Conservation (phyloP, 2,797 vertebrate species). For the Myoxocephalus aenaeus region DNA sequence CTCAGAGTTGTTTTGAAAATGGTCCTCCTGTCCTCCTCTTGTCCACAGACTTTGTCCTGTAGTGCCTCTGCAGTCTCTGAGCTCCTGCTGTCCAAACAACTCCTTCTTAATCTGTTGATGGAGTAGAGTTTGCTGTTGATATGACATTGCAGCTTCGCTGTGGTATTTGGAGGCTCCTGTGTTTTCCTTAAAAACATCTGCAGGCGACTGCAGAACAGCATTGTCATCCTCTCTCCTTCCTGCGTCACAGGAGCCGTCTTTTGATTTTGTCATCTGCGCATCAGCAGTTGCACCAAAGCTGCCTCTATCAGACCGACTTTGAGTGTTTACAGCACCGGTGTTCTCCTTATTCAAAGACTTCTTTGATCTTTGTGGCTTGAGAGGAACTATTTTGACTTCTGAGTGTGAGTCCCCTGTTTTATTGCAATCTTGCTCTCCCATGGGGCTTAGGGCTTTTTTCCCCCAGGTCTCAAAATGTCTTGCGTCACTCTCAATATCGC, state of each 20-base stretch:
- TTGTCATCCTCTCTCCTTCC: conserved; percentile 49
- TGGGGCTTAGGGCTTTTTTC: conserved; percentile 56
- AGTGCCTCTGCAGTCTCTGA: conserved; percentile 58
- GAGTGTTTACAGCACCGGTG: conserved; percentile 63
- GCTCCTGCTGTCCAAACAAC: conserved; percentile 51
- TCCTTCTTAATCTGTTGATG: conserved; percentile 45
- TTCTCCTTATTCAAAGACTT: conserved; percentile 82
- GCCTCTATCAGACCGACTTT: conserved; percentile 50
- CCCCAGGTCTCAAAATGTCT: conserved; percentile 50
- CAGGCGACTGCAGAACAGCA: conserved; percentile 15
- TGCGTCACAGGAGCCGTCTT: conserved; percentile 50
- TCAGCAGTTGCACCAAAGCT: conserved; percentile 41
- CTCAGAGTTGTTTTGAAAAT: conserved; percentile 56
- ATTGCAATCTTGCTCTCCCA: conserved; percentile 57
- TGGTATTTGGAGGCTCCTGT: conserved; percentile 19
- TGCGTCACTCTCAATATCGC: conserved; percentile 28
- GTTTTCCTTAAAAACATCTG: conserved; percentile 43
- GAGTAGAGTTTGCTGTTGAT: conserved; percentile 41
- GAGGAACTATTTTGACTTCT: conserved; percentile 81
- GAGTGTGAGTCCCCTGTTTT: conserved; percentile 61
- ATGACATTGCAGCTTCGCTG: conserved; percentile 9
- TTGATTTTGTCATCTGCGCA: conserved; percentile 54
- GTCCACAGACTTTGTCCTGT: conserved; percentile 50
- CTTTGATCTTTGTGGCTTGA: conserved; percentile 87
- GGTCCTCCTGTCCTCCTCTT: conserved; percentile 65